These are phyloP conservation scores for Portevinia maculata DNA, from an alignment of 2,888 invertebrate genomes.

Conservation along the genomic window DNA sequence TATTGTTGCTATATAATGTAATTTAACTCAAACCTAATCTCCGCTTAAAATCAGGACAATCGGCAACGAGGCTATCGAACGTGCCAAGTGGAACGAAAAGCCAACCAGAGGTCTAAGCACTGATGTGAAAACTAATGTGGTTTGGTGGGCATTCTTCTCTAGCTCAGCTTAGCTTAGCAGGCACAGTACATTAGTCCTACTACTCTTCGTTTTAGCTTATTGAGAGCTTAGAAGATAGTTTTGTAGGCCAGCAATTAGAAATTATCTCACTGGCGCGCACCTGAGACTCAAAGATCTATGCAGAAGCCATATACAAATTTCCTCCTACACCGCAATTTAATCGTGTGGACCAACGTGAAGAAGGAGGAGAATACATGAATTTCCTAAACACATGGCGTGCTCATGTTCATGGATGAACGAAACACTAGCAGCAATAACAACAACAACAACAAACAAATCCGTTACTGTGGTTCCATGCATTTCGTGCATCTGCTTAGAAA, in stretches of 20 bases:
- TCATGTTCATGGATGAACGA: conserved; percentile 67
- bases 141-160: conserved; percentile 48
- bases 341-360: conserved; percentile 60
- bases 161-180: conserved; percentile 16
- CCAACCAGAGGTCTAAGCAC: conserved; percentile 66
- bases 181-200: conserved; percentile 31
- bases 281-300: conserved; percentile 49
- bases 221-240: conserved; percentile 67
- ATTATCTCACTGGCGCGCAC: conserved; percentile 70
- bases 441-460: conserved; percentile 49
- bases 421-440: conserved; percentile 20
- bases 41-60: conserved; percentile 61
- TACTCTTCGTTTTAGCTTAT: conserved; percentile 50
- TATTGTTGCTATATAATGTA: conserved; percentile 40
- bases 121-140: conserved; percentile 50
- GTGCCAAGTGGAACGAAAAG: conserved; percentile 68
- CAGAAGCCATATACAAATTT: conserved; percentile 64
- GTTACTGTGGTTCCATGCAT: conserved; percentile 69
- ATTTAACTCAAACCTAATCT: conserved; percentile 64
- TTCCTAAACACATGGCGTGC: conserved; percentile 70
- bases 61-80: conserved; percentile 52
- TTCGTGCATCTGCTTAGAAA: conserved; percentile 73
- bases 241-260: conserved; percentile 72
- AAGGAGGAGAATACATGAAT: conserved; percentile 64
- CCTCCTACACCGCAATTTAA: conserved; percentile 65